These are phyloP conservation scores for Epinephelus moara DNA, from an alignment of 2,113 vertebrate species.

Conservation along the genomic window DNA sequence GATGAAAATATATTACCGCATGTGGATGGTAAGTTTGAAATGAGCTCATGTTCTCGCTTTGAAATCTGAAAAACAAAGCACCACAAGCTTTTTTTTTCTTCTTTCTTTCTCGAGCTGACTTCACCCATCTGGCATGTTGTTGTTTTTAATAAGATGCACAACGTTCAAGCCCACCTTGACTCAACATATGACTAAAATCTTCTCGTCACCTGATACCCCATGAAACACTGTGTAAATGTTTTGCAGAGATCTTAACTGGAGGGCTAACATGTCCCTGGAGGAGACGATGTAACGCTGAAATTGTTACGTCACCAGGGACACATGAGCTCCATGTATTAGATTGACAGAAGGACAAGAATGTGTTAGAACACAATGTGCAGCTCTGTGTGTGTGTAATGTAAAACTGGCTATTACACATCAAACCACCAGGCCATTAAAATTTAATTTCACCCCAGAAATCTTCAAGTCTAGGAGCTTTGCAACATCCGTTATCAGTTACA, in stretches of 20 bases:
- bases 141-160: conserved; percentile 56
- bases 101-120: conserved; percentile 6
- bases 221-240: conserved; percentile 68
- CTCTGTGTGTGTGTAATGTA: conserved; percentile 23
- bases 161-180: conserved; percentile 46
- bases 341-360: conserved; percentile 23
- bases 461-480: background rate
- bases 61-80: conserved; percentile 52
- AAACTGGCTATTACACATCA: conserved; percentile 32
- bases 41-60: conserved; percentile 44
- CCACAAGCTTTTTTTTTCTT: background rate
- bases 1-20: conserved; percentile 41
- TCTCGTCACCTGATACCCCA: conserved; percentile 49
- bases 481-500: background rate
- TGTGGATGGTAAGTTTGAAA: background rate
- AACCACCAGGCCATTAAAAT: conserved; percentile 27
- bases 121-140: conserved; percentile 52
- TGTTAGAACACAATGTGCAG: conserved; percentile 31
- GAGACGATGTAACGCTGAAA: conserved; percentile 12
- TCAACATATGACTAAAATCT: conserved; percentile 48
- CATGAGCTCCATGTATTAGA: conserved; percentile 29
- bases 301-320: conserved; percentile 44
- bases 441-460: background rate
- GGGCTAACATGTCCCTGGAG: conserved; percentile 47
- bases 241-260: conserved; percentile 52